Evolutionary conservation across 2,797 vertebrate genomes (phyloP), one percentile per base, ranked within the genome.

Genomic region (Strix occidentalis): DNA sequence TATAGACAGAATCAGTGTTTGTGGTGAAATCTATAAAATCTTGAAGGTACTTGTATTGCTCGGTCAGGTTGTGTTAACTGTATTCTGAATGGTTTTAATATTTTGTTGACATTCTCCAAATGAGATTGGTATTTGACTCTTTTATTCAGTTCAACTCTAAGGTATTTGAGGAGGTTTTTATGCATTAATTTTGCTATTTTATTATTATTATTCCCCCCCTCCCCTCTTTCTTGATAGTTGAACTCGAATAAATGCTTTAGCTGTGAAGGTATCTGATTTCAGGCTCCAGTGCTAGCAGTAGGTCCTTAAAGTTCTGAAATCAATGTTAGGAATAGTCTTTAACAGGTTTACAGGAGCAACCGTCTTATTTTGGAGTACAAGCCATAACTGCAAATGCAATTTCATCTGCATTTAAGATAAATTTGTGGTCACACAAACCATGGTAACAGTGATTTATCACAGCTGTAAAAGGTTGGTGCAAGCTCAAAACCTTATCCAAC

Each of bases 371-470:
- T 65, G 13, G 56, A 90, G 39, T 74, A 87, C 50, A 68, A 53
- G 26, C 68, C 29, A 26, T 85, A 92, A 74, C 64, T 89, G 57
- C 28, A 77, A 89, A 93, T 87, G 45, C 2, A 14, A 46, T 93
- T 95, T 83, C 56, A 46, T 90, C 53, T 92, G n/a, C 41, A 46
- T 89, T 80, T 57, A 77, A 80, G 78, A 83, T 80, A 91, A 92
- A 92, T 92, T 82, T 92, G 58, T 1, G 2, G 41, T 92, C 84
- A 70, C 41, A 68, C 56, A 65, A 74, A 50, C 71, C 61, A 29
- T 53, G 43, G 71, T 93, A 93, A 84, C 6, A 2, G 77, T 90
- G 81, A 97, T 96, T 90, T 94, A 90, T 96, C 54, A 66, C 81
- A 87, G 85, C 81, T 92, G 77, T 92, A 41, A 66, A 85, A 93